Evolutionary conservation across 1,140 invertebrate genomes (phyloP), one percentile per base, ranked within the genome.

Genomic region (Pachyrhynchus sulphureomaculatus): DNA sequence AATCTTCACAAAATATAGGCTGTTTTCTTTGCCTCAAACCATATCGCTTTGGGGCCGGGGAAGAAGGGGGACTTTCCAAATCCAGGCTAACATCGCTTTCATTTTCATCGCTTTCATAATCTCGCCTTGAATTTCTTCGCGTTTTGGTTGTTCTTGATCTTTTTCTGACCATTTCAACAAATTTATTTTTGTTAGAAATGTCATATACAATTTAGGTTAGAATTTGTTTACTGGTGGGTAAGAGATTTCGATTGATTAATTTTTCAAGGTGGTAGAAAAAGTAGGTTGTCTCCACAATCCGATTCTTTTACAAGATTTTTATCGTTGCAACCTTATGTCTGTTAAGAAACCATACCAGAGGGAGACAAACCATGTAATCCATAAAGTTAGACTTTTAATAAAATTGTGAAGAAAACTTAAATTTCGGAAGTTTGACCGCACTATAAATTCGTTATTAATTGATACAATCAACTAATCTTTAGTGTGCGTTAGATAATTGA

Each of bases 91-190:
- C 65, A 15, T 70, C 68, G 17, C 64, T 68, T 21, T 70, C 68
- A 49, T 60, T 65, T 29, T 68, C 68, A 45, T 70, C 68, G 34
- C 65, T 69, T 5, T 68, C 64, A 45, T 63, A 64, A 47, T 47
- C 20, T 59, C 62, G 63, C 17, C 44, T 23, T 10, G 24, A 37
- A 34, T 63, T 57, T 48, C 47, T 49, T 56, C 33, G 48, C 6
- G 44, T 4, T 17, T 42, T 47, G 3, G 48, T 5, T 29, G 39
- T 63, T 29, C 65, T 41, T 15, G 59, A 54, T 45, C 68, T 55
- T 62, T 66, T 70, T 54, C 62, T 67, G 23, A 70, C 68, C 68
- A 70, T 70, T 65, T 68, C 64, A 36, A 13, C 21, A n/a, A 47
- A 29, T 17, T 18, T 34, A 20, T 24, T 24, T 60, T 60, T 53